Base-by-base conservation (phyloP, 2,888 invertebrate genomes). In the Thelaira solivaga region DNA sequence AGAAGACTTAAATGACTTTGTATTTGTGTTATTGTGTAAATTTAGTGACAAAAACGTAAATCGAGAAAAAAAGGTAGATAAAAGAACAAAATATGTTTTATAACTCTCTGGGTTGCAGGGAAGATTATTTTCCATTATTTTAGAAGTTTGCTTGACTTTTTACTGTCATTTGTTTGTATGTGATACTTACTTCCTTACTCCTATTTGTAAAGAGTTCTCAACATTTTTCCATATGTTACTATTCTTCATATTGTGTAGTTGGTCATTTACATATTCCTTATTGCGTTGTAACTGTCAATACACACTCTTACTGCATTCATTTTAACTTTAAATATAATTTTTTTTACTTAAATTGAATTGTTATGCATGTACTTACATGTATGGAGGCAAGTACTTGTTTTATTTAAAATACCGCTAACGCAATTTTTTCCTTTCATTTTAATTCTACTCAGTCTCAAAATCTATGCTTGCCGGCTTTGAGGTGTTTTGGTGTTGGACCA, bases 221-320 rank as follows among this genome's bases (percentile, higher is more conserved):
- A 64, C 16, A 45, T 41, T 49, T 61, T 69, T 68, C 65, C 71
- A 75, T 75, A 61, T 75, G 67, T 43, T 57, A 36, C 41, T 22
- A 49, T 65, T 43, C 13, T 47, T 29, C 24, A 13, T 59, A 59
- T 59, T 47, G 8, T 20, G n/a, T n/a, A n/a, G n/a, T n/a, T n/a
- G n/a, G n/a, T n/a, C n/a, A 13, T 20, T 55, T 20, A 65, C 59
- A 10, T 64, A 67, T 65, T 59, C 16, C 83, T 84, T 84, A 83
- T 84, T 82, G 82, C 83, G 82, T 83, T 83, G 83, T 83, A 74
- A 47, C 53, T 59, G 39, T 26, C 55, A 67, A 67, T 64, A 41
- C 41, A 36, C 29, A 36, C 34, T 16, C 22, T 18, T 53, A 39
- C 4, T n/a, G 5, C 13, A 43, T 34, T 4, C 8, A 36, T 5